phyloP scores from a whole-genome alignment of 92 coral and sea anemone genomes.

The Montipora capitata region DNA sequence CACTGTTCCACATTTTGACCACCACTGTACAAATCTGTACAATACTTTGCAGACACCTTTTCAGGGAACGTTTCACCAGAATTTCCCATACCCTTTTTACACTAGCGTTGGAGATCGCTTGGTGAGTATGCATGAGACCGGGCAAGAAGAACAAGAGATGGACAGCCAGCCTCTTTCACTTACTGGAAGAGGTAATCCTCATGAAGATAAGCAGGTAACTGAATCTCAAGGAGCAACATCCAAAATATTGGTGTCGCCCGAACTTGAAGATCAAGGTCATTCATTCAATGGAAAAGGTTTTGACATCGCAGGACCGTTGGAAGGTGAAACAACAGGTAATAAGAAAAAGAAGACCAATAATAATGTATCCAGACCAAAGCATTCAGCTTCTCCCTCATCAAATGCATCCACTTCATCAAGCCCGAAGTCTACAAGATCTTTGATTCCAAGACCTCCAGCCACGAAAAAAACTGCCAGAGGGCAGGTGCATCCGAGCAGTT shows the following conservation, averaged over 20 bases:
- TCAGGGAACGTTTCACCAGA: conserved; percentile 44
- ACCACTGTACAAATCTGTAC: background rate
- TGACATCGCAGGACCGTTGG: background rate
- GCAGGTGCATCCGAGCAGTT: conserved; percentile 25
- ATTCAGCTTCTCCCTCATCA: conserved; percentile 32
- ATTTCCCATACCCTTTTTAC: conserved; percentile 46
- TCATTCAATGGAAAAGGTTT: background rate
- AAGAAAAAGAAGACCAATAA: background rate
- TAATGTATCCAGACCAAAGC: background rate
- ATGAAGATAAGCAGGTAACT: background rate
- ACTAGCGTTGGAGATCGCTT: conserved; percentile 29
- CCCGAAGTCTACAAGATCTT: conserved; percentile 19
- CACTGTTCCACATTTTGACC: conserved; percentile 16
- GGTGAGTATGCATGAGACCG: background rate
- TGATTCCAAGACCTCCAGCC: conserved; percentile 50
- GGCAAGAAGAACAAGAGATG: background rate
- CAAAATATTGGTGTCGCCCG: background rate
- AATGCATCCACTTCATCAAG: conserved; percentile 18
- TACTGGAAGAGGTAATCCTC: background rate
- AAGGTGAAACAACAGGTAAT: background rate
- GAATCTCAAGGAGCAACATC: background rate
- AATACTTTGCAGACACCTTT: background rate
- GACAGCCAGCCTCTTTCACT: conserved; percentile 3
- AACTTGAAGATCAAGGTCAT: background rate
- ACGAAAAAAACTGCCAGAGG: conserved; percentile 34